A percentile compares a stretch with the other conserved stretches of the same genome.
Evolutionary conservation across 1,140 invertebrate species (phyloP).

Genomic region (Trichoplusia ni): DNA sequence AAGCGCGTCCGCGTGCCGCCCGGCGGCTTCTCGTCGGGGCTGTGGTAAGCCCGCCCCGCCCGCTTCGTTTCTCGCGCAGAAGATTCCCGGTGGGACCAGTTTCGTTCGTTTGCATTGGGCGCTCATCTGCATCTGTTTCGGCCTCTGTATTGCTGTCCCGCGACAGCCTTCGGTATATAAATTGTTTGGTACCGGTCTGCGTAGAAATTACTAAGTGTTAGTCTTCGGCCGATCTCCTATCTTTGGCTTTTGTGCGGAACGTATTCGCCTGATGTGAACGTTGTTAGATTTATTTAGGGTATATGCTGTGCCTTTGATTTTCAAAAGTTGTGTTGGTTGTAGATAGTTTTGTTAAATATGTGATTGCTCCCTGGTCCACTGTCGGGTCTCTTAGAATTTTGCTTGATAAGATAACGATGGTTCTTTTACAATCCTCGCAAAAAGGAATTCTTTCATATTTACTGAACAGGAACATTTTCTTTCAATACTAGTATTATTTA

Average conservation of each 20-base stretch:
- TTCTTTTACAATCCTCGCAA: constrained; percentile 45
- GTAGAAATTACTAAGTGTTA: constrained; percentile 11
- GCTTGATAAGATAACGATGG: constrained; percentile 26
- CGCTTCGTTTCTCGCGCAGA: constrained; percentile 26
- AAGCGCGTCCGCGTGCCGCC: constrained; percentile 81
- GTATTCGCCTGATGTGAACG: constrained; percentile 6
- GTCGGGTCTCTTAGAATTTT: constrained; percentile 30
- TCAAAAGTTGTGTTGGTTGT: constrained; percentile 40
- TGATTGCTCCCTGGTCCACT: constrained; percentile 43
- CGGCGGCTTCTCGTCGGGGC: constrained; percentile 82
- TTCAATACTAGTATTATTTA: constrained; percentile 48
- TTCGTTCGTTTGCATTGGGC: constrained; percentile 27
- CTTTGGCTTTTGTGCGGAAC: neutral
- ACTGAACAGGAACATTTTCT: constrained; percentile 43
- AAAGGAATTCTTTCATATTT: constrained; percentile 41
- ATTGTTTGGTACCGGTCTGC: neutral
- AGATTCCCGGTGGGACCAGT: constrained; percentile 48
- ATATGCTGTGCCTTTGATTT: constrained; percentile 41
- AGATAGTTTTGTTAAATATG: constrained; percentile 33
- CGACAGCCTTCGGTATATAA: neutral
- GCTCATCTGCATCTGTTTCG: neutral
- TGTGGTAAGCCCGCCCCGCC: constrained; percentile 74
- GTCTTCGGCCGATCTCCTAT: constrained; percentile 4
- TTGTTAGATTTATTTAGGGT: constrained; percentile 31
- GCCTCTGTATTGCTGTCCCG: neutral